Evolutionary conservation across 2,113 vertebrate genomes (phyloP), one percentile per base, ranked within the genome.

Genomic region (Manacus vitellinus): DNA sequence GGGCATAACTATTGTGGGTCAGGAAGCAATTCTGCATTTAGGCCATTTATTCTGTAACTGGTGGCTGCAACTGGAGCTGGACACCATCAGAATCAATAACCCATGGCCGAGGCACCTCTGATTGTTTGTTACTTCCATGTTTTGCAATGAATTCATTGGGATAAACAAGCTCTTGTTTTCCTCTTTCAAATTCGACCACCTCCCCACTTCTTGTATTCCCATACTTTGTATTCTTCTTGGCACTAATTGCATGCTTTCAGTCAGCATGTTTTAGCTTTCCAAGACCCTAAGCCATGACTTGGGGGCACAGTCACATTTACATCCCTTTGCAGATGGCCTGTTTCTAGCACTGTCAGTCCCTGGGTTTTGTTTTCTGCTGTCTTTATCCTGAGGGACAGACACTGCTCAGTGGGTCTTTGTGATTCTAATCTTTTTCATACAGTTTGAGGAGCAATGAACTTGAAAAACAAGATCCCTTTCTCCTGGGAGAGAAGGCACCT

Each of bases 351-450:
- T 94, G 91, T 94, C 86, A 82, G 73, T 39, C 47, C 73, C 51
- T 65, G 80, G 70, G 65, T 37, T 96, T 96, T 95, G 74, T 83
- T 93, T 93, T 94, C 94, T 93, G 61, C 73, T 72, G 80, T 91
- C 96, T 96, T 96, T 96, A 94, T 96, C 80, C 46, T 79, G 54
- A 87, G 65, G 86, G 89, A 94, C 83, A 95, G 96, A 92, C 95
- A 91, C 91, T 92, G 76, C 93, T 96, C 76, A 76, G 88, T 82
- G 46, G 8, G 71, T 85, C 96, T 96, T 97, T 97, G 96, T 97
- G 76, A 97, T 97, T 97, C 95, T 96, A 97, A 97, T 96, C 95
- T 94, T 96, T 96, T 93, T 94, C 76, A 89, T 66, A 51, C 91
- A 81, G 77, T 96, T 92, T 89, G 95, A 89, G 96, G 91, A 96